These are phyloP conservation scores for Hyperopisus bebe DNA, from an alignment of 2,113 vertebrate species.

Conservation along the genomic window DNA sequence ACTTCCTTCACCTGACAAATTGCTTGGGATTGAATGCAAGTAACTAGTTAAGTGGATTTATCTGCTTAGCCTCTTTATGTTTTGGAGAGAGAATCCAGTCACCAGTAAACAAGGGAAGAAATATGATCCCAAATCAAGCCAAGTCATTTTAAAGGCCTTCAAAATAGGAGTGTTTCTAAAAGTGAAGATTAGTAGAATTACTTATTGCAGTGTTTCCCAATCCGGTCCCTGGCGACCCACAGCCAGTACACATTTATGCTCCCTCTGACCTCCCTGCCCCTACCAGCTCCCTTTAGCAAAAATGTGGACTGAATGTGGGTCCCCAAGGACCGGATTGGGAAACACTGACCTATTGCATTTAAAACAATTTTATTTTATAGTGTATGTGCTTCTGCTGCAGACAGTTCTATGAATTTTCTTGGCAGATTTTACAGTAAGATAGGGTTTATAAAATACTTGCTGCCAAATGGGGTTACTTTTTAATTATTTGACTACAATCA, in stretches of 20 bases:
- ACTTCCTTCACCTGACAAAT: not conserved
- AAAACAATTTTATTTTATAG: not conserved
- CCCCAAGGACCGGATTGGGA: not conserved
- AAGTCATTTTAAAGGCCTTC: not conserved
- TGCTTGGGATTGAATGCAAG: not conserved
- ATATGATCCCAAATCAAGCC: not conserved
- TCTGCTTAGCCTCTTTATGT: not conserved
- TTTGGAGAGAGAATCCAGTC: not conserved
- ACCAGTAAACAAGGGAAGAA: not conserved
- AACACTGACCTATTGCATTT: not conserved
- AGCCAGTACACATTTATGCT: not conserved
- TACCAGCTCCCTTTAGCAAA: not conserved
- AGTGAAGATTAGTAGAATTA: not conserved
- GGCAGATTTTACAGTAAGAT: not conserved
- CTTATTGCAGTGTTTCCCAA: not conserved
- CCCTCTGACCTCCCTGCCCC: not conserved
- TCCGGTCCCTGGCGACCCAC: not conserved
- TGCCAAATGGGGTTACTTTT: not conserved
- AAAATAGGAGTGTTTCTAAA: not conserved
- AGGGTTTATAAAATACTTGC: not conserved
- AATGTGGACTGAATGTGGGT: not conserved
- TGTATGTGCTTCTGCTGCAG: not conserved
- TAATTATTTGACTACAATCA: not conserved
- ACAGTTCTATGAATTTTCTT: not conserved
- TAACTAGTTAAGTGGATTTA: constrained; percentile 21